A percentile compares a stretch with the other conserved stretches of the same genome.
phyloP scores from a whole-genome alignment of 2,888 invertebrate genomes.

The Bedellia somnulentella region DNA sequence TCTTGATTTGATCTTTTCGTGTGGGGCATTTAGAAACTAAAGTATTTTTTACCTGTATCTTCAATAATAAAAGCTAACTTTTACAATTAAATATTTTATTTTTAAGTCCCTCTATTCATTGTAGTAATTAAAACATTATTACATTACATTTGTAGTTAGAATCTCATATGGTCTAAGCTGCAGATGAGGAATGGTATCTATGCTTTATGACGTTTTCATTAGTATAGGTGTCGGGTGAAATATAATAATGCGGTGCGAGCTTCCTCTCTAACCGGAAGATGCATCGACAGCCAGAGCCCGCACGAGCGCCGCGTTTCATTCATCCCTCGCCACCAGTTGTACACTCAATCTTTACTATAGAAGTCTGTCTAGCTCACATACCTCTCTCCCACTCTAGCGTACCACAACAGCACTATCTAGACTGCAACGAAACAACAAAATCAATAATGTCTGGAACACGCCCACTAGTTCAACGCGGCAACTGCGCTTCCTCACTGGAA shows the following conservation, averaged over 20 bases:
- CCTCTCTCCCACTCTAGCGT: slow-evolving; percentile 28
- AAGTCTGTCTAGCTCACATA: slow-evolving; percentile 33
- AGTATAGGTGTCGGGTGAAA: no score
- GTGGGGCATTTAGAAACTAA: no score
- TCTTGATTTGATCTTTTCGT: no score
- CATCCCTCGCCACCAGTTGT: slow-evolving; percentile 36
- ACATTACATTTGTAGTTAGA: no score
- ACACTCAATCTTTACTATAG: slow-evolving; percentile 52
- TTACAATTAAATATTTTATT: no score
- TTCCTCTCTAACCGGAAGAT: slow-evolving; percentile 56
- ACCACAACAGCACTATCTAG: slow-evolving; percentile 18
- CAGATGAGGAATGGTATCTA: no score
- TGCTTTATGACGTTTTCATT: no score
- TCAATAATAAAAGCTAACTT: no score
- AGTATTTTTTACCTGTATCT: no score
- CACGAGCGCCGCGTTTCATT: slow-evolving; percentile 58
- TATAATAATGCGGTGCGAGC: slow-evolving; percentile 34
- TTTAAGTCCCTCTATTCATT: no score
- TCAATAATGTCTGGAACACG: slow-evolving; percentile 59
- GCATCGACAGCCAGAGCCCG: slow-evolving; percentile 47
- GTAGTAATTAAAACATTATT: no score
- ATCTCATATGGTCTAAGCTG: no score
- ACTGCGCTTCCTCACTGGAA: slow-evolving; percentile 56
- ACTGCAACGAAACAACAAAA: slow-evolving; percentile 42
- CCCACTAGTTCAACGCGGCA: slow-evolving; percentile 50